These are phyloP conservation scores for Tetropium fuscum DNA, from an alignment of 2,888 invertebrate species.

Conservation along the genomic window DNA sequence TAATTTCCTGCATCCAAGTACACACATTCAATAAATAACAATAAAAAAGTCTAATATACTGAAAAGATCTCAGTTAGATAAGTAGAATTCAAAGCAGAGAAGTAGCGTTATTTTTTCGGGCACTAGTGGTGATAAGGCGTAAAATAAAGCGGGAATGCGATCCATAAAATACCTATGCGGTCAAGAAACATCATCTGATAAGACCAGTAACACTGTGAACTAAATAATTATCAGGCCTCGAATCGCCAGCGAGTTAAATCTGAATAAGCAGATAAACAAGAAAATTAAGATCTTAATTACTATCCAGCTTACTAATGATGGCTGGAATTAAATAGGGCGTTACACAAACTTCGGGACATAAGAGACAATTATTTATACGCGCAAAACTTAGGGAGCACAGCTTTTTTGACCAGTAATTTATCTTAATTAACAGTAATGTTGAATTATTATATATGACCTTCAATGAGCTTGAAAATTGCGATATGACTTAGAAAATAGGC, in stretches of 20 bases:
- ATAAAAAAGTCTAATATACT: not conserved
- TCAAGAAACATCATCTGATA: conserved; percentile 22
- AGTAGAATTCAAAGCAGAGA: conserved; percentile 8
- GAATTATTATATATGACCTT: too few relatives aligned
- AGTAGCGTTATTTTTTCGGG: conserved; percentile 10
- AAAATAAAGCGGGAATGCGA: conserved; percentile 21
- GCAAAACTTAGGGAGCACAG: too few relatives aligned
- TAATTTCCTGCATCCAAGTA: too few relatives aligned
- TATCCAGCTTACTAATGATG: not conserved
- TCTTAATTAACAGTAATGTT: too few relatives aligned
- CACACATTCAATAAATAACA: conserved; percentile 3
- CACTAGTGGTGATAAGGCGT: conserved; percentile 22
- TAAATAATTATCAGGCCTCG: conserved; percentile 19
- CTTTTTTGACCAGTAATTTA: too few relatives aligned
- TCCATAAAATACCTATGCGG: conserved; percentile 8
- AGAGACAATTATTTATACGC: not conserved
- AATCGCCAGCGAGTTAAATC: conserved; percentile 1
- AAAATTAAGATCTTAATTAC: conserved; percentile 27
- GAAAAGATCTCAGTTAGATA: conserved; percentile 13
- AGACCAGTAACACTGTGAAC: conserved; percentile 10
- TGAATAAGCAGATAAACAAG: conserved; percentile 9
- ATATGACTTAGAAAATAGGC: too few relatives aligned
- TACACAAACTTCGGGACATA: not conserved
- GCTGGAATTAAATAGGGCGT: not conserved
- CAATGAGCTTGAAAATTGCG: too few relatives aligned